phyloP scores from a whole-genome alignment of 2,797 vertebrate genomes.

The Poeciliopsis presidionis region DNA sequence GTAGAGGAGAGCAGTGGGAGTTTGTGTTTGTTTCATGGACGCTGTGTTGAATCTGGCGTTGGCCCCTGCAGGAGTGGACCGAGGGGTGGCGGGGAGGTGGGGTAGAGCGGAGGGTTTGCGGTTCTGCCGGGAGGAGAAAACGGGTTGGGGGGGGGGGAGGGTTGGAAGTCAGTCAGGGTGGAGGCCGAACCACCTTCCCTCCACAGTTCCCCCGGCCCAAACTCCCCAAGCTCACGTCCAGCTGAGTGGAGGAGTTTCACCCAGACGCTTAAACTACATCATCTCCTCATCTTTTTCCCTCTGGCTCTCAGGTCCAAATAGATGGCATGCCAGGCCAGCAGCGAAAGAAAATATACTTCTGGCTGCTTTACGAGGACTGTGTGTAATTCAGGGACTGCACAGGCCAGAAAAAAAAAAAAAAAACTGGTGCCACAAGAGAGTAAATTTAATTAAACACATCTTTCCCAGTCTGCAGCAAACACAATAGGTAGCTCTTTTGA shows the following conservation, averaged over 20 bases:
- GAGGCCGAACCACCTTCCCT: constrained; percentile 78
- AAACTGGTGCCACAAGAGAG: constrained; percentile 49
- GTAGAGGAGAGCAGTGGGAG: constrained; percentile 73
- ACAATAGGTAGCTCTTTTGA: constrained; percentile 24
- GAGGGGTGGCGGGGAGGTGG: constrained; percentile 28
- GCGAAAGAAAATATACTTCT: constrained; percentile 79
- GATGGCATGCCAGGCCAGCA: constrained; percentile 55
- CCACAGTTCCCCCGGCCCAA: constrained; percentile 63
- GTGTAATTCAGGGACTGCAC: constrained; percentile 51
- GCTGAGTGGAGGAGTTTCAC: constrained; percentile 38
- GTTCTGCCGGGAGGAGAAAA: constrained; percentile 57
- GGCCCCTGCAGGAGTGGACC: constrained; percentile 48
- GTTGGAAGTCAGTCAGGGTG: constrained; percentile 84
- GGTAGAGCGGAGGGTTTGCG: constrained; percentile 59
- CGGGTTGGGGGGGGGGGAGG: constrained; percentile 49
- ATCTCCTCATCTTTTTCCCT: constrained; percentile 23
- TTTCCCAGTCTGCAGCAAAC: constrained; percentile 22
- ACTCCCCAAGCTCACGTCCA: constrained; percentile 54
- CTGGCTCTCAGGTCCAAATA: constrained; percentile 33
- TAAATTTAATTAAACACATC: constrained; percentile 56
- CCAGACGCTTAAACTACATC: constrained; percentile 2
- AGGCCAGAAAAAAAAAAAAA: constrained; percentile 37
- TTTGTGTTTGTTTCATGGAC: constrained; percentile 77
- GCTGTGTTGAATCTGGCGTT: constrained; percentile 75
- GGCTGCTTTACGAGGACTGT: constrained; percentile 70